These are phyloP conservation scores for Archivesica marissinica DNA, from an alignment of 1,140 invertebrate genomes.

Conservation along the genomic window DNA sequence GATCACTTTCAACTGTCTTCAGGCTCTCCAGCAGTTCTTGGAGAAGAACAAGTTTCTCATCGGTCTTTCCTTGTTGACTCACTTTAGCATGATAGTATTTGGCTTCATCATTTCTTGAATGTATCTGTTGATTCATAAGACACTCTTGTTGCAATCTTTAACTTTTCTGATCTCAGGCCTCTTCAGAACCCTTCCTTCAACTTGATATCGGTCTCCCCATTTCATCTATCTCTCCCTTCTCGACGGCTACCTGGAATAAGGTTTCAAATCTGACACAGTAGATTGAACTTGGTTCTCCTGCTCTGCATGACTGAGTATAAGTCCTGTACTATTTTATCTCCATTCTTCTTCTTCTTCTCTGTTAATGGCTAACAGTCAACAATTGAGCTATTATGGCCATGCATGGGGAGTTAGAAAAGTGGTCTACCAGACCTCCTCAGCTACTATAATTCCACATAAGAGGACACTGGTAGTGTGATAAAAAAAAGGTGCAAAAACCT, in stretches of 20 bases:
- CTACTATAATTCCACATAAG: too few relatives aligned
- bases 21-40: slow-evolving; percentile 32
- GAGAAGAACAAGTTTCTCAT: background rate
- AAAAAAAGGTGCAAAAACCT: too few relatives aligned
- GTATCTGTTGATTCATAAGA: slow-evolving; percentile 1
- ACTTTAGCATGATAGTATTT: background rate
- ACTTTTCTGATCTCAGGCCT: background rate
- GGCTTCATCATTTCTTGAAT: background rate
- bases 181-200: background rate
- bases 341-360: too few relatives aligned
- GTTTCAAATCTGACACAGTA: background rate
- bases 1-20: slow-evolving; percentile 22
- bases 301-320: too few relatives aligned
- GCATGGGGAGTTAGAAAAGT: too few relatives aligned
- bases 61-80: slow-evolving; percentile 11
- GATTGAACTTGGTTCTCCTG: background rate
- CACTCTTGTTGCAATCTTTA: background rate
- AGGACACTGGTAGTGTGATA: too few relatives aligned
- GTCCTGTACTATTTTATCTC: too few relatives aligned
- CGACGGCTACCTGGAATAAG: background rate
- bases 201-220: background rate
- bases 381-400: too few relatives aligned
- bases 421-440: too few relatives aligned
- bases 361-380: too few relatives aligned
- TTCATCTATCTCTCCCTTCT: slow-evolving; percentile 22